phyloP scores from a whole-genome alignment of 2,797 vertebrate genomes.

The Oreochromis mossambicus region DNA sequence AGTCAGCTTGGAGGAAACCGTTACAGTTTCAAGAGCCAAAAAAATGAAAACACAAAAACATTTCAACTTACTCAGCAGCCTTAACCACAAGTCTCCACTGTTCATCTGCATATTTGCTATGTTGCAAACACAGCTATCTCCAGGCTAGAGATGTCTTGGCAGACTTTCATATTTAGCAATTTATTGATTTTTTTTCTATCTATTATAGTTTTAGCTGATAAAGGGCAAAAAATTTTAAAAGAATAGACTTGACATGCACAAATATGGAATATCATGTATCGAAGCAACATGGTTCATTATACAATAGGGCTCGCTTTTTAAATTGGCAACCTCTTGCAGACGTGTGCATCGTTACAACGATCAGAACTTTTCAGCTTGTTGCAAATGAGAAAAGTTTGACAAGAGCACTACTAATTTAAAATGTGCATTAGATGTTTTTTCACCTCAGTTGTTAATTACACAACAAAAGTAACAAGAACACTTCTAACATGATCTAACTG shows the following conservation, averaged over 20 bases:
- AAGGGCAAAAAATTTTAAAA: neutral
- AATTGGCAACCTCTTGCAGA: neutral
- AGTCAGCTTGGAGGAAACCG: neutral
- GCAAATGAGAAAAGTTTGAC: neutral
- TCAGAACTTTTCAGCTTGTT: neutral
- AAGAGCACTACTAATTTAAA: neutral
- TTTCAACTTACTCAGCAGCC: neutral
- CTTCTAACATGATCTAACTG: neutral
- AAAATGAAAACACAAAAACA: neutral
- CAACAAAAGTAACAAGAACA: neutral
- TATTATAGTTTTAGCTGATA: neutral
- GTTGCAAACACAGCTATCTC: neutral
- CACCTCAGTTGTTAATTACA: neutral
- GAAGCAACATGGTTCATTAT: neutral
- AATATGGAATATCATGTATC: neutral
- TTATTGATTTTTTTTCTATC: neutral
- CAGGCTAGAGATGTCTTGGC: neutral
- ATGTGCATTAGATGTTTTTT: neutral
- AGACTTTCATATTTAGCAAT: neutral
- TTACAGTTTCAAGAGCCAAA: neutral
- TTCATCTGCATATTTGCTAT: neutral
- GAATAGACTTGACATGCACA: neutral
- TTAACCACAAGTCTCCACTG: neutral
- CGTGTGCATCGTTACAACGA: accelerated
- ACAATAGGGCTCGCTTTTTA: accelerated